Conservation (phyloP, 1,140 invertebrate genomes). For the Cataglyphis hispanica region DNA sequence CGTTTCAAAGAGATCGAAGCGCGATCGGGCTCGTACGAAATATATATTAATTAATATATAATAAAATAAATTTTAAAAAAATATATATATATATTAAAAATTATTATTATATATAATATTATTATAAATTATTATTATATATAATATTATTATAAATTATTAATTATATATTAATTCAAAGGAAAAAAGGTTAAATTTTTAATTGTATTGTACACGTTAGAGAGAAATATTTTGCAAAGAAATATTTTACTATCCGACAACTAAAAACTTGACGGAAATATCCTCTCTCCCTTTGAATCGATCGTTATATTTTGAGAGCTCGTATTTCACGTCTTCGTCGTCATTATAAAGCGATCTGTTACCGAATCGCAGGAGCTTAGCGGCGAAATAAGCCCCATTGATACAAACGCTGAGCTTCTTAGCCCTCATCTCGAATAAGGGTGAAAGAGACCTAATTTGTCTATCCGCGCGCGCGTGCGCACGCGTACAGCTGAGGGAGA, state of each 20-base stretch:
- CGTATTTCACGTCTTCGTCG: slow-evolving; percentile 5
- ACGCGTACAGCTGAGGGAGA: neutral
- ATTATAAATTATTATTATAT: no score
- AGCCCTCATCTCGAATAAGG: slow-evolving; percentile 34
- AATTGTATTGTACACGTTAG: neutral
- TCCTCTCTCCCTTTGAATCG: neutral
- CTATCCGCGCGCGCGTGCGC: slow-evolving; percentile 6
- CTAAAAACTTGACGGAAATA: neutral
- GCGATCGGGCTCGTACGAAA: neutral
- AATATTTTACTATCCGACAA: neutral
- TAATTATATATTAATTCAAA: neutral
- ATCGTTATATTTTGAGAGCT: slow-evolving; percentile 21
- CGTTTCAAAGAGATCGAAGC: slow-evolving; percentile 20
- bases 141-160: no score
- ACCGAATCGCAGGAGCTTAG: slow-evolving; percentile 47
- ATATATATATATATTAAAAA: no score
- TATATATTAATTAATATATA: neutral
- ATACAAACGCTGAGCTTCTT: slow-evolving; percentile 49
- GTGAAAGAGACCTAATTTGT: slow-evolving; percentile 66
- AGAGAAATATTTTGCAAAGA: neutral
- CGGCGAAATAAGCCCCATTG: slow-evolving; percentile 50
- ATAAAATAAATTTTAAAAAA: no score
- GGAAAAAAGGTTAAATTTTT: neutral
- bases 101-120: no score
- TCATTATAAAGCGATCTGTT: slow-evolving; percentile 54